Conservation (phyloP, 1,140 invertebrate genomes). For the Calephelis virginiensis region DNA sequence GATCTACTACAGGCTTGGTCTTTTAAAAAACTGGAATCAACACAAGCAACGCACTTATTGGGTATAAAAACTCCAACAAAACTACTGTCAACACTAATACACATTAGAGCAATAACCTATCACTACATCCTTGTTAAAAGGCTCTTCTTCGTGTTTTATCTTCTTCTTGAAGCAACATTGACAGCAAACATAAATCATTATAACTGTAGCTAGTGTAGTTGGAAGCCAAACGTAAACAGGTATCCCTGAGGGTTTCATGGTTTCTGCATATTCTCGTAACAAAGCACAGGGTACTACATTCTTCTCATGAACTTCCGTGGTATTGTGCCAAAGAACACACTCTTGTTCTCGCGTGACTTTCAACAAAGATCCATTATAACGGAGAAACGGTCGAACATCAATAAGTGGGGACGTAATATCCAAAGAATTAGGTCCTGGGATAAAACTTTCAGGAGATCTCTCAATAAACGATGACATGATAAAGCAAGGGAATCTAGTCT, state of each 20-base stretch:
- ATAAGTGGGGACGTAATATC: slow-evolving; percentile 56
- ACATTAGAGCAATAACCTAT: slow-evolving; percentile 31
- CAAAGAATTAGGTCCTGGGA: slow-evolving; percentile 35
- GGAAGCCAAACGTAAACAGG: slow-evolving; percentile 67
- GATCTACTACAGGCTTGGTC: too few species aligned
- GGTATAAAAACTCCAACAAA: background rate
- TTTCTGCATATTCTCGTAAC: slow-evolving; percentile 59
- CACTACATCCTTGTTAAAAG: slow-evolving; percentile 34
- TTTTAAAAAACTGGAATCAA: too few species aligned
- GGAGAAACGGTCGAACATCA: slow-evolving; percentile 49
- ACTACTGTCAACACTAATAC: slow-evolving; percentile 27
- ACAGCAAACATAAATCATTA: slow-evolving; percentile 48
- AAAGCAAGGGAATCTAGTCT: slow-evolving; percentile 52
- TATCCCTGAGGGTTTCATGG: slow-evolving; percentile 58
- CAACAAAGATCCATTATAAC: slow-evolving; percentile 39
- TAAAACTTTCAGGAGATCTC: slow-evolving; percentile 33
- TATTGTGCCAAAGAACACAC: slow-evolving; percentile 64
- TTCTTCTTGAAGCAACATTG: slow-evolving; percentile 48
- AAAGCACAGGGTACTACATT: slow-evolving; percentile 55
- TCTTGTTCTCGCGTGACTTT: slow-evolving; percentile 52
- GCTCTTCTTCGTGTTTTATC: slow-evolving; percentile 48
- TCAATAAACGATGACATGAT: slow-evolving; percentile 54
- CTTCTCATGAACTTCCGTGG: slow-evolving; percentile 42
- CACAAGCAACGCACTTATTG: too few species aligned
- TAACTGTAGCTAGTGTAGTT: slow-evolving; percentile 41